phyloP scores from a whole-genome alignment of 2,113 vertebrate species.

The Campylomormyrus tamandua region DNA sequence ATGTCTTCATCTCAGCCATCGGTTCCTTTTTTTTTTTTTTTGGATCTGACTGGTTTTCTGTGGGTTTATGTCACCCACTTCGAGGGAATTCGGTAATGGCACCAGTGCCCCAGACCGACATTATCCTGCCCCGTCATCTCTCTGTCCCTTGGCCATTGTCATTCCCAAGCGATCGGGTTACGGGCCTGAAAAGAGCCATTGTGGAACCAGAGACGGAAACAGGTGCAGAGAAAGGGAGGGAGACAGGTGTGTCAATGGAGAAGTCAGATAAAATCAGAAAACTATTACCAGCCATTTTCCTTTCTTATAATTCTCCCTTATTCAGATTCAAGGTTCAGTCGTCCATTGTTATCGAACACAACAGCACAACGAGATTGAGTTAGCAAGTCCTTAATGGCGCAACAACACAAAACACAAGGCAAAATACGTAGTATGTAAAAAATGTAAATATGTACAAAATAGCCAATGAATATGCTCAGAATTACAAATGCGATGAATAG shows the following conservation, averaged over 20 bases:
- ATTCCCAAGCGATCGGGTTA: constrained; percentile 7
- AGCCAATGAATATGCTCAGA: neutral
- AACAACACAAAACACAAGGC: neutral
- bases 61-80: neutral
- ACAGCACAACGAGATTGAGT: neutral
- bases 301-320: neutral
- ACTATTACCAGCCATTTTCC: neutral
- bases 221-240: neutral
- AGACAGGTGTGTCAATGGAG: constrained; percentile 13
- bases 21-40: neutral
- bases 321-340: neutral
- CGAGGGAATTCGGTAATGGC: neutral
- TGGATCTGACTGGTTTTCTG: neutral
- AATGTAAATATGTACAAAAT: neutral
- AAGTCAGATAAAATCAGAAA: neutral
- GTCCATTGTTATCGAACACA: neutral
- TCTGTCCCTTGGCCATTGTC: neutral
- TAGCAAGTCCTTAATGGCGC: neutral
- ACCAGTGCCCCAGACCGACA: neutral
- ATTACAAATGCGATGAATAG: neutral
- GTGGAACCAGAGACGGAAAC: neutral
- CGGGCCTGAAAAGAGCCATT: constrained; percentile 14
- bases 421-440: neutral
- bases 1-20: neutral
- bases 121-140: neutral